Base-by-base conservation (phyloP, 2,797 vertebrate species). In the Euthynnus affinis region DNA sequence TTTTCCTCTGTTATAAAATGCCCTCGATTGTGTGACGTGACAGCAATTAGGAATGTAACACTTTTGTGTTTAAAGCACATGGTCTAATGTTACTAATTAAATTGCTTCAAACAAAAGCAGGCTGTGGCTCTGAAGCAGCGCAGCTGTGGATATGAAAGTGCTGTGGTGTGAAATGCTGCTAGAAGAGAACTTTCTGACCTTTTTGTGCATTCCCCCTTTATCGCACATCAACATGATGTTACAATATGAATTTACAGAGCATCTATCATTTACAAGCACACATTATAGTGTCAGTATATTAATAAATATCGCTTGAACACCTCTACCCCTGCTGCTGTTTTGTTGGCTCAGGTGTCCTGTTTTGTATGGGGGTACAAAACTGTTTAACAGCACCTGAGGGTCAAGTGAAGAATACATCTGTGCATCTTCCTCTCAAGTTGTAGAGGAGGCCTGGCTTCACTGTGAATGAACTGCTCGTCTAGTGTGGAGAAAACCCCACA, bases 371-470 rank as follows among this genome's bases (percentile, higher is more conserved):
- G 3, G 46, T 15, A 7, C 23, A 61, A 52, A 61, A 56, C 37
- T 49, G 56, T 62, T 63, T 2, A 13, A 56, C 72, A 52, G 68
- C 12, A 76, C 49, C 22, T 5, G 49, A 55, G 44, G 5, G 23
- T 42, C 51, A 51, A 23, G 40, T 20, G 25, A 82, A 74, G 51
- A 59, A 70, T 42, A 32, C 62, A 61, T n/a, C 66, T 70, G 60
- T 68, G 71, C 70, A 86, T 71, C 71, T 61, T 68, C 74, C 73
- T 67, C 69, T 64, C 51, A 85, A 90, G 78, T 91, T 86, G 74
- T 61, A 14, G 55, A 66, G 69, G 72, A 85, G 91, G 86, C 83
- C 91, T 58, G 72, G 37, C 51, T 56, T 46, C 63, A 14, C 61
- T 25, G 22, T 0, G 67, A 80, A 80, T 67, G 71, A 83, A 89